Evolutionary conservation across 2,113 vertebrate species (phyloP), one percentile per base, ranked within the genome.

Genomic region (Urocitellus parryii): DNA sequence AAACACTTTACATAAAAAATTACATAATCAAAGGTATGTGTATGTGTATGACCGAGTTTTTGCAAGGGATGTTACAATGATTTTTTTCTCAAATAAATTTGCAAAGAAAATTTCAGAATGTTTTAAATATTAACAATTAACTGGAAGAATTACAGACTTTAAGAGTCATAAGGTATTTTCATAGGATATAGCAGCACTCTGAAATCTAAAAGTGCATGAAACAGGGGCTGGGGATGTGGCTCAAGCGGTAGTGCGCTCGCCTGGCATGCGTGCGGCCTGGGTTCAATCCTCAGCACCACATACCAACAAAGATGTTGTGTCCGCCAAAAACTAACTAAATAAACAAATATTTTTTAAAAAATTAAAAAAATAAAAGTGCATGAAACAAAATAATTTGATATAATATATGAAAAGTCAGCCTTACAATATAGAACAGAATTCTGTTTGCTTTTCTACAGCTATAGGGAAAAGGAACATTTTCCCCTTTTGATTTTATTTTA

Each of bases 21-120:
- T 72, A 45, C 6, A 39, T 68, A 85, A 76, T 39, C 24, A 81
- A 92, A 93, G 37, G 11, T 90, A 6, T 63, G 67, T 72, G 13
- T 53, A 53, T 51, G 48, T 51, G 24, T 65, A 34, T 88, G 70
- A 51, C 48, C 65, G 58, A 81, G n/a, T 84, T 61, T 74, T 87
- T 94, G 48, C 32, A 95, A 93, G 70, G 61, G 42, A 12, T 78
- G 14, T 83, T 83, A 16, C 88, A 48, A 2, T 73, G 56, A 51
- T 73, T 93, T 82, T 81, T 56, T 76, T 88, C 25, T 37, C 34
- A 89, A 89, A 68, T 96, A 92, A 89, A 73, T 95, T 91, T 96
- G n/a, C 67, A 82, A 95, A 83, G 61, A 51, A 85, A 78, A 82
- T 29, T 48, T 68, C 85, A 29, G 8, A 90, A 81, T 88, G 16